Percentiles rank a stretch among this genome's conserved stretches.
These are phyloP conservation scores for Plectropomus leopardus DNA, from an alignment of 2,113 vertebrate genomes.

Conservation along the genomic window DNA sequence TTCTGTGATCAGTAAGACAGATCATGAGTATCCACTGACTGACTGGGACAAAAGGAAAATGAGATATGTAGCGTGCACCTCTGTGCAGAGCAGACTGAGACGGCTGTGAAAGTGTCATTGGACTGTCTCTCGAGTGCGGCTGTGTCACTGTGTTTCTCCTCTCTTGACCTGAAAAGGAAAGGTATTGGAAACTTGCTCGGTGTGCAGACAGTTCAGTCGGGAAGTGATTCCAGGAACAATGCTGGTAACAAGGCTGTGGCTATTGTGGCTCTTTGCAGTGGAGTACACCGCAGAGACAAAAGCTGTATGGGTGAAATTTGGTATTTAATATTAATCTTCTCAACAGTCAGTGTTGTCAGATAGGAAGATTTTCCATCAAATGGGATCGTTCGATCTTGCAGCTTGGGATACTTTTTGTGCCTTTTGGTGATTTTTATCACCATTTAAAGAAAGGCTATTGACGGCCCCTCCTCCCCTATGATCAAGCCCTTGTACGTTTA, in stretches of 20 bases:
- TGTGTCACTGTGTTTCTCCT: slow-evolving; percentile 40
- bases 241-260: slow-evolving; percentile 19
- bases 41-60: slow-evolving; percentile 10
- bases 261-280: slow-evolving; percentile 22
- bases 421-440: no score
- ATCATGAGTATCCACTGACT: background rate
- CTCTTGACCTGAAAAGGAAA: slow-evolving; percentile 80
- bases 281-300: background rate
- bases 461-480: background rate
- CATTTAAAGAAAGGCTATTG: background rate
- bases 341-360: background rate
- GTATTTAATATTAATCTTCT: slow-evolving; percentile 18
- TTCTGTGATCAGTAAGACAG: background rate
- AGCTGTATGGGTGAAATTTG: slow-evolving; percentile 1
- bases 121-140: slow-evolving; percentile 24
- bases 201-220: slow-evolving; percentile 28
- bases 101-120: slow-evolving; percentile 19
- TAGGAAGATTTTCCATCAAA: background rate
- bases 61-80: slow-evolving; percentile 18
- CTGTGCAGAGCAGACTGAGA: slow-evolving; percentile 18
- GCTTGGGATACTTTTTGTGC: background rate
- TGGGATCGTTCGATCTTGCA: no score
- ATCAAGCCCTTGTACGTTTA: no score
- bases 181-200: slow-evolving; percentile 66
- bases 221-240: slow-evolving; percentile 57